phyloP scores from a whole-genome alignment of 1,140 invertebrate species.

The Palaemon carinicauda region DNA sequence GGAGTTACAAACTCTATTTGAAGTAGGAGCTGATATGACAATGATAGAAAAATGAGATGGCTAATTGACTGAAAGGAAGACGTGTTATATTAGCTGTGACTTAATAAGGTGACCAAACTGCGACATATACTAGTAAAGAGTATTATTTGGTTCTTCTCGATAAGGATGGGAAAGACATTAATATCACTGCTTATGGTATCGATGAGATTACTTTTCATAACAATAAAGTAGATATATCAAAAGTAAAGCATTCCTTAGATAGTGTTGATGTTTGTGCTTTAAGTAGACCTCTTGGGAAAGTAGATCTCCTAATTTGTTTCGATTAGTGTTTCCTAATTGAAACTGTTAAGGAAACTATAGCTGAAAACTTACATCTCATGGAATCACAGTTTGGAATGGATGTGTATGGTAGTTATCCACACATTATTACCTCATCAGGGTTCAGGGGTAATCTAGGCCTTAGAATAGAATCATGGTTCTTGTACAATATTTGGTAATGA shows the following conservation, averaged over 20 bases:
- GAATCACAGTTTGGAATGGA: not conserved
- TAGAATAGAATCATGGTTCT: not conserved
- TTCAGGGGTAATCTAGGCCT: not conserved
- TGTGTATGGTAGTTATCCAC: not conserved
- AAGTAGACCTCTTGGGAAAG: not conserved
- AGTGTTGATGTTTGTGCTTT: not conserved
- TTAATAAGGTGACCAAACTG: not conserved
- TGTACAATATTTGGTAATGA: not conserved
- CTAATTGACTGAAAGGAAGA: not conserved
- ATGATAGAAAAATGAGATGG: too few species aligned
- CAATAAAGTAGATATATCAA: not conserved
- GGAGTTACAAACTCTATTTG: too few species aligned
- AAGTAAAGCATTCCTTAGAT: not conserved
- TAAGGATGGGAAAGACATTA: not conserved
- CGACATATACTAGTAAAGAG: not conserved
- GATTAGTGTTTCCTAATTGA: too few species aligned
- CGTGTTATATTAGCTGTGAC: not conserved
- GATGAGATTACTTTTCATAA: not conserved
- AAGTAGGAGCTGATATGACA: too few species aligned
- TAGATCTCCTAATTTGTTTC: too few species aligned
- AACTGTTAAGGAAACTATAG: too few species aligned
- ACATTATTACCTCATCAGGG: not conserved
- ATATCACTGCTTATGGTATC: not conserved
- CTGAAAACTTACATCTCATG: too few species aligned
- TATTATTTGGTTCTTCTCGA: not conserved